Evolutionary conservation across 2,797 vertebrate species (phyloP).

Genomic region (Coendou prehensilis): DNA sequence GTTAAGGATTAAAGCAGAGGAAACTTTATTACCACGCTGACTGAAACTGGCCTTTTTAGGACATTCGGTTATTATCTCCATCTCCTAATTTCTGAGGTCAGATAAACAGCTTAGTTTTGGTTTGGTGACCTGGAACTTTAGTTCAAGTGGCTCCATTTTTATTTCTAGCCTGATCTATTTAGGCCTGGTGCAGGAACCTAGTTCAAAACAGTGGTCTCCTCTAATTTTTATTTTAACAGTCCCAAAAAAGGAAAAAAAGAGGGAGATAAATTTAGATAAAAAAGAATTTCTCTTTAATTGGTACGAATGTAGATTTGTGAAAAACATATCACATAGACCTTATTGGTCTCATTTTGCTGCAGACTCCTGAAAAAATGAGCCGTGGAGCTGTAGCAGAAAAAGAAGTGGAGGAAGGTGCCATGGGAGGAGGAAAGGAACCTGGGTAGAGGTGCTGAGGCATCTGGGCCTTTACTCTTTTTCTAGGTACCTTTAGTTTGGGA

Average conservation of each 20-base stretch:
- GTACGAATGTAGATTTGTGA: not conserved
- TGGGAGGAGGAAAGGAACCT: accelerated
- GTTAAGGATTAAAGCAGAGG: not conserved
- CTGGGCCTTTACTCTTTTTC: not conserved
- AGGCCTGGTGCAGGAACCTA: not conserved
- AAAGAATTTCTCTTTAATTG: not conserved
- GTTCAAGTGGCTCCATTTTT: not conserved
- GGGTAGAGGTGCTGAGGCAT: not conserved
- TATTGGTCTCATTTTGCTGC: not conserved
- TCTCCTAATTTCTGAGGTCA: constrained; percentile 32
- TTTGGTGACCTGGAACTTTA: constrained; percentile 9
- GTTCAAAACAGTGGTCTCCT: not conserved
- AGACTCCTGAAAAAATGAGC: not conserved
- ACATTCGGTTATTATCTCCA: not conserved
- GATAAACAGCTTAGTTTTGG: constrained; percentile 48
- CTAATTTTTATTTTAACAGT: not conserved
- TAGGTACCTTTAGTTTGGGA: not conserved
- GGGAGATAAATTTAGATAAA: not conserved
- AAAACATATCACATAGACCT: not conserved
- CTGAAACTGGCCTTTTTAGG: not conserved
- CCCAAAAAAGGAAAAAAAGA: not conserved
- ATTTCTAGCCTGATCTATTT: constrained; percentile 20
- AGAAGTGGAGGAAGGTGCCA: not conserved
- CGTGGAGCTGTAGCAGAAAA: too few species aligned
- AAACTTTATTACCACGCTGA: not conserved